Percentiles rank a stretch among this genome's conserved stretches.
Evolutionary conservation across 2,113 vertebrate genomes (phyloP).

Genomic region (Rhabdornis inornatus): DNA sequence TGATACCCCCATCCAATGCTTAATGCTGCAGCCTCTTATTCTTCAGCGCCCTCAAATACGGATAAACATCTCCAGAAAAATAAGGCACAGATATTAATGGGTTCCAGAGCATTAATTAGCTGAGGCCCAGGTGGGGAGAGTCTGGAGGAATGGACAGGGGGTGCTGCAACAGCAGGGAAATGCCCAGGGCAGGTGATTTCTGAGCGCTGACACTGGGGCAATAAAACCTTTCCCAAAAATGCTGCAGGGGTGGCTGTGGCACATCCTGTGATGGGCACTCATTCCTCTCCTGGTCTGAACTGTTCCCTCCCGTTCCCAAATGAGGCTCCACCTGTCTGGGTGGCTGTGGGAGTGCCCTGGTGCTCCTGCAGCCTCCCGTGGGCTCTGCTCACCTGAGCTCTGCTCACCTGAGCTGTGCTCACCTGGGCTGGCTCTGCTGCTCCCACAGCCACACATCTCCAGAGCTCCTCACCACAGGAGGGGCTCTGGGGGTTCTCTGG

Average conservation of each 20-base stretch:
- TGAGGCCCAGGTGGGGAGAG: not conserved
- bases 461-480: not conserved
- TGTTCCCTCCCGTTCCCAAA: not conserved
- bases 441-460: not conserved
- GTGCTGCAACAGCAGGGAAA: not conserved
- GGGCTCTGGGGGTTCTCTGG: not conserved
- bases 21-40: not conserved
- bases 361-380: not conserved
- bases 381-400: not conserved
- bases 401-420: not conserved
- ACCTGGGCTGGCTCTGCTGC: not conserved
- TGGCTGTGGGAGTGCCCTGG: not conserved
- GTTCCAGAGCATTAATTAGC: not conserved
- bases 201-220: rapidly evolving
- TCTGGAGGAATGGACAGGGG: not conserved
- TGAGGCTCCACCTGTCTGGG: not conserved
- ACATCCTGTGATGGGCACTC: not conserved
- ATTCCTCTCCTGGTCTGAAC: not conserved
- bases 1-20: not conserved
- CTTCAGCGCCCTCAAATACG: rapidly evolving
- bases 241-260: not conserved
- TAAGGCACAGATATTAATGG: not conserved
- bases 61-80: too few species aligned
- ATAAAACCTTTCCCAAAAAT: not conserved
- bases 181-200: not conserved